Evolutionary conservation across 1,140 invertebrate genomes (phyloP).

Genomic region (Habropoda laboriosa): DNA sequence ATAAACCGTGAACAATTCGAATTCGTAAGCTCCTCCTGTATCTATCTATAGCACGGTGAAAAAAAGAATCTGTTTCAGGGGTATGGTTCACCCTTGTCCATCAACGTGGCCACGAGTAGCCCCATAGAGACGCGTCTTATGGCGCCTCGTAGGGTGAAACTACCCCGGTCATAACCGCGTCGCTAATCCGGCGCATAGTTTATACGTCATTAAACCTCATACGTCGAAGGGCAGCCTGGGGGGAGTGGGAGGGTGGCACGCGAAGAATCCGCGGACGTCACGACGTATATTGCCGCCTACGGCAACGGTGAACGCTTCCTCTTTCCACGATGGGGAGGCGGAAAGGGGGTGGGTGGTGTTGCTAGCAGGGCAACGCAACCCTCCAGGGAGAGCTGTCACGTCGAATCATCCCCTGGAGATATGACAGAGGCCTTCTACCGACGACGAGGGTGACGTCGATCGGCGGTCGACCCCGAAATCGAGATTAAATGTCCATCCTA

Average conservation of each 20-base stretch:
- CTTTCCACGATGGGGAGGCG: conserved; percentile 44
- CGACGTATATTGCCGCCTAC: conserved; percentile 75
- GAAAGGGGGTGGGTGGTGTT: conserved; percentile 43
- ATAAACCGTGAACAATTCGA: no score
- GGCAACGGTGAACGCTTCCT: conserved; percentile 52
- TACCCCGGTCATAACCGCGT: conserved; percentile 58
- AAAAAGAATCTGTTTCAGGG: neutral
- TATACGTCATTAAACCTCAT: conserved; percentile 81
- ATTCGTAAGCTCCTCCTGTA: no score
- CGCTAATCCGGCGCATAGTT: conserved; percentile 81
- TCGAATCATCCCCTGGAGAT: conserved; percentile 78
- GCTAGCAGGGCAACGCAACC: conserved; percentile 62
- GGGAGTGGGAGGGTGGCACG: conserved; percentile 70
- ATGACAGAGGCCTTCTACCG: conserved; percentile 73
- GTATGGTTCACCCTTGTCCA: conserved; percentile 34
- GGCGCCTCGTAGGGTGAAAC: conserved; percentile 45
- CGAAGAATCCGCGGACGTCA: conserved; percentile 79
- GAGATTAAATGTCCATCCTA: conserved; percentile 77
- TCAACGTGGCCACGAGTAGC: conserved; percentile 58
- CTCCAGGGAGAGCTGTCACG: conserved; percentile 76
- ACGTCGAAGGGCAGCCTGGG: conserved; percentile 52
- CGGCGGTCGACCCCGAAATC: conserved; percentile 75
- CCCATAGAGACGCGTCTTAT: conserved; percentile 55
- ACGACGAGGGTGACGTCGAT: conserved; percentile 65
- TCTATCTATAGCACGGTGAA: no score